Percentiles rank a stretch among this genome's conserved stretches.
Conservation (phyloP, 2,113 vertebrate species). For the Psittacara wagleri region DNA sequence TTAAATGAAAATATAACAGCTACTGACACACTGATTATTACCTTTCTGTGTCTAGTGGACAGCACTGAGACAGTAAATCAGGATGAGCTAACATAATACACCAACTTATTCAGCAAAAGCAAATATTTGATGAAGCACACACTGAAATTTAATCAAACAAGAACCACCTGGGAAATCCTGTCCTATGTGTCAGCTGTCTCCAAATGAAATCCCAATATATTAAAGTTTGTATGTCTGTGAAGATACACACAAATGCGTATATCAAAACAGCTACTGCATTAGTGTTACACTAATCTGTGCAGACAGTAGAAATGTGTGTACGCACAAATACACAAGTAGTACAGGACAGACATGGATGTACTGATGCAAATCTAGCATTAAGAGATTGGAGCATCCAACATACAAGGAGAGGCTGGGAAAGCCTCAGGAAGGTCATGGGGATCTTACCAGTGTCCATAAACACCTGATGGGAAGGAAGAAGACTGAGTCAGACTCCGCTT, state of each 20-base stretch:
- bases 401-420: neutral
- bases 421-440: neutral
- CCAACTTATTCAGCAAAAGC: slow-evolving; percentile 67
- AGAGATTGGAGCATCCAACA: neutral
- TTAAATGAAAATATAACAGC: slow-evolving; percentile 73
- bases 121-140: slow-evolving; percentile 72
- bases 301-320: accelerated
- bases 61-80: slow-evolving; percentile 70
- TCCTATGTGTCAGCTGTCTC: slow-evolving; percentile 29
- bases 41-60: slow-evolving; percentile 60
- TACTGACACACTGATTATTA: slow-evolving; percentile 72
- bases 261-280: neutral
- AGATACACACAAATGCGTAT: neutral
- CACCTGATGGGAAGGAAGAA: neutral
- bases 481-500: neutral
- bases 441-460: neutral
- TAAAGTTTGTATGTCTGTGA: neutral
- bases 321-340: accelerated
- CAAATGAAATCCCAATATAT: neutral
- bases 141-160: slow-evolving; percentile 72
- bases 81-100: slow-evolving; percentile 66
- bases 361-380: neutral
- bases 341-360: accelerated
- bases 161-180: slow-evolving; percentile 56
- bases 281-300: neutral